phyloP scores from a whole-genome alignment of 1,140 invertebrate species.

The Physella acuta region DNA sequence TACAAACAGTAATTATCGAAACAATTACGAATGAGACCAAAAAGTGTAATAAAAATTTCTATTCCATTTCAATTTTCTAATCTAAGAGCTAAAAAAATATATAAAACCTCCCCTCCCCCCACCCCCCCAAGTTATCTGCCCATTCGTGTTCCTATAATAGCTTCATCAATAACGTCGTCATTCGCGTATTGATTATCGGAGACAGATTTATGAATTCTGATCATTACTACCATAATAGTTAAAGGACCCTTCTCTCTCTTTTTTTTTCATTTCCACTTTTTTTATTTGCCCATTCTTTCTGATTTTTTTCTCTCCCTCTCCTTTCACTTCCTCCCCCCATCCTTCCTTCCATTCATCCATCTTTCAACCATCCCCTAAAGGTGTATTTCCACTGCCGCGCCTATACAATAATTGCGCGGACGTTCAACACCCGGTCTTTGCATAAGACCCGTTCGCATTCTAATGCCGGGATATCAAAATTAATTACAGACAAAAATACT shows the following conservation, averaged over 20 bases:
- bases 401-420: neutral
- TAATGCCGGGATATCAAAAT: slow-evolving; percentile 19
- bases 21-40: too few relatives aligned
- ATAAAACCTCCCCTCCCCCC: too few relatives aligned
- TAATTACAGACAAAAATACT: slow-evolving; percentile 13
- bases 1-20: too few relatives aligned
- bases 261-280: neutral
- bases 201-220: slow-evolving; percentile 7
- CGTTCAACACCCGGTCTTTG: slow-evolving; percentile 17
- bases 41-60: too few relatives aligned
- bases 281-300: neutral
- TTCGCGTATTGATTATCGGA: too few relatives aligned
- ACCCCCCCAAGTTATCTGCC: too few relatives aligned
- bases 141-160: neutral
- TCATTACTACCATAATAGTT: slow-evolving; percentile 6
- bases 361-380: too few relatives aligned
- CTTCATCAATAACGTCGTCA: neutral
- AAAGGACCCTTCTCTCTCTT: too few relatives aligned
- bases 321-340: neutral
- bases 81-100: too few relatives aligned
- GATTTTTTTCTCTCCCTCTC: neutral
- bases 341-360: too few relatives aligned
- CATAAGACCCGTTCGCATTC: slow-evolving; percentile 12
- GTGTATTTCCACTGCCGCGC: slow-evolving; percentile 3
- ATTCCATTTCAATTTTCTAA: too few relatives aligned